Conservation (phyloP, 2,888 invertebrate genomes). For the Megalurothrips usitatus region DNA sequence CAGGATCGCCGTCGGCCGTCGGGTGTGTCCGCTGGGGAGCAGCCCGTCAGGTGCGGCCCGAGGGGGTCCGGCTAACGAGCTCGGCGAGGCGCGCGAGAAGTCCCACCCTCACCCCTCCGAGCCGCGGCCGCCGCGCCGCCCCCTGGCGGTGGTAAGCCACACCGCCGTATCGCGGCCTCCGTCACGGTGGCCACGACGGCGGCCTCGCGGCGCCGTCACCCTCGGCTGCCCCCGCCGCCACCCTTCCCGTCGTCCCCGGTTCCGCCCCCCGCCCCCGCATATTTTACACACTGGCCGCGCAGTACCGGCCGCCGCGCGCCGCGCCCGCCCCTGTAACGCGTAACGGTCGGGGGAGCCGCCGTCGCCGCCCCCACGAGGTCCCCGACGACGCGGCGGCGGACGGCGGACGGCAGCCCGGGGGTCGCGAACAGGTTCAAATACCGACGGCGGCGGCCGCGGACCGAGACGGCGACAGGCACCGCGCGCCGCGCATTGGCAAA, state of each 20-base stretch:
- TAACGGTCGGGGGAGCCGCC: background rate
- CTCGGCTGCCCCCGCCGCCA: background rate
- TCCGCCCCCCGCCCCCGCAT: background rate
- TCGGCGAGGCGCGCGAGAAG: background rate
- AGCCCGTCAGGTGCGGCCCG: background rate
- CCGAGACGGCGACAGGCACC: background rate
- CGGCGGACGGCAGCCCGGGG: background rate
- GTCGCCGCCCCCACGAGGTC: background rate
- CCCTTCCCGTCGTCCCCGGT: too few relatives aligned
- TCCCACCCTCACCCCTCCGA: background rate
- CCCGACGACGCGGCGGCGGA: background rate
- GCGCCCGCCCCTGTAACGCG: background rate
- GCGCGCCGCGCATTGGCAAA: background rate
- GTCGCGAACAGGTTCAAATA: constrained; percentile 10
- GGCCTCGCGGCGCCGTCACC: background rate
- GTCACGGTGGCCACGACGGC: background rate
- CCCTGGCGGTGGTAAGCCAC: background rate
- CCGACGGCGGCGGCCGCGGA: background rate
- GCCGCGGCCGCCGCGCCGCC: background rate
- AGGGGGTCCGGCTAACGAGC: too few relatives aligned
- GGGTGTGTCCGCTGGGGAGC: background rate
- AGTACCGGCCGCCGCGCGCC: background rate
- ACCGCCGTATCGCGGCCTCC: background rate
- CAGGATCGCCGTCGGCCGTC: too few relatives aligned
- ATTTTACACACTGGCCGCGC: background rate